Percentiles rank a stretch among this genome's conserved stretches.
These are phyloP conservation scores for Acanthopagrus latus DNA, from an alignment of 2,797 vertebrate genomes.

Conservation along the genomic window DNA sequence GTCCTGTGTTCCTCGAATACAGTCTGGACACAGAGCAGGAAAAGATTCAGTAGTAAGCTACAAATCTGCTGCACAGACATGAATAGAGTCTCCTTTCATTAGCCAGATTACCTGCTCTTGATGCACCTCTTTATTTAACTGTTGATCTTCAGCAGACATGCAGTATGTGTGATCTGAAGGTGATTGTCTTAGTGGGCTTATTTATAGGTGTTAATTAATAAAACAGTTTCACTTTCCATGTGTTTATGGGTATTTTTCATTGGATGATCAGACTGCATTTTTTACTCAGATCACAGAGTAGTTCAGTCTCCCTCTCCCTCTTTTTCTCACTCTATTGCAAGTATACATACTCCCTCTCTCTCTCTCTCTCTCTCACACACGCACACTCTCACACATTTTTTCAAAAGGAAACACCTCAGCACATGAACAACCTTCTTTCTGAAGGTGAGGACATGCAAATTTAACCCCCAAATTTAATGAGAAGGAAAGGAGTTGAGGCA, in stretches of 20 bases:
- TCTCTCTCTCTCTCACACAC: background rate
- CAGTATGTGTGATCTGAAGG: background rate
- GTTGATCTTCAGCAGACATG: background rate
- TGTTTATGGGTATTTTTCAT: background rate
- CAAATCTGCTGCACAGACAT: too few species aligned
- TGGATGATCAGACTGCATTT: background rate
- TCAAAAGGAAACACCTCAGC: constrained; percentile 33
- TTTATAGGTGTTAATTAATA: background rate
- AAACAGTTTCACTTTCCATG: background rate
- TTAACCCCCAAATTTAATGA: constrained; percentile 64
- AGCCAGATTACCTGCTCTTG: background rate
- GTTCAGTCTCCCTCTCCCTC: background rate
- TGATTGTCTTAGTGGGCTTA: constrained; percentile 59
- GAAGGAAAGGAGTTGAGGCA: constrained; percentile 51
- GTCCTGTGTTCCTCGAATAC: too few species aligned
- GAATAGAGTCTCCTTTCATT: background rate
- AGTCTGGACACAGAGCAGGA: too few species aligned
- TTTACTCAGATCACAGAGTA: background rate
- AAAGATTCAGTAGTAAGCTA: too few species aligned
- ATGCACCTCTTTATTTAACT: background rate
- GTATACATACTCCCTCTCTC: background rate
- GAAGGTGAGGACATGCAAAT: constrained; percentile 74
- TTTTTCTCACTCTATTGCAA: background rate
- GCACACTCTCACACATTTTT: background rate
- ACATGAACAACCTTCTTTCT: constrained; percentile 41